A percentile compares a stretch with the other conserved stretches of the same genome.
Conservation (phyloP, 2,888 invertebrate species). For the Thelaira solivaga region DNA sequence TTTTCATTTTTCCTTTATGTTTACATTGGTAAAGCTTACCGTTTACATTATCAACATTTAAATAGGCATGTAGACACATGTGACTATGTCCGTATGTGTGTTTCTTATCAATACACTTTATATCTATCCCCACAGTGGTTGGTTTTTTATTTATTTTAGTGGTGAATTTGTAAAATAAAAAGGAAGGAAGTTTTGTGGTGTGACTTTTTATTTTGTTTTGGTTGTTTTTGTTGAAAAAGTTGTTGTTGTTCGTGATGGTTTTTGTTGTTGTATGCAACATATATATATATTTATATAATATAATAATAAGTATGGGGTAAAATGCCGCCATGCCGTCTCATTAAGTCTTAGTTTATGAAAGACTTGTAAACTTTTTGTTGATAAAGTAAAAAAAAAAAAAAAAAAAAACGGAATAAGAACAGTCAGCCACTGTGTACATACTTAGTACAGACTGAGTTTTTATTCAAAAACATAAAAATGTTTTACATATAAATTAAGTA, state of each 20-base stretch:
- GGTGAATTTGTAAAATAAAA: slow-evolving; percentile 29
- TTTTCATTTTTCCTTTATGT: neutral
- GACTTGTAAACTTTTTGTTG: slow-evolving; percentile 28
- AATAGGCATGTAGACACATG: neutral
- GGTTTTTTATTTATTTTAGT: neutral
- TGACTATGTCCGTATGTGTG: neutral
- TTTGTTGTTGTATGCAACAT: slow-evolving; percentile 27
- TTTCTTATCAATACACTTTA: neutral
- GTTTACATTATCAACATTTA: neutral
- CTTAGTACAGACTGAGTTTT: neutral
- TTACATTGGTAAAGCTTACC: neutral
- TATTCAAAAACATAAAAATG: neutral
- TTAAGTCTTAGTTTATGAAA: slow-evolving; percentile 26
- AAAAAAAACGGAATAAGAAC: neutral
- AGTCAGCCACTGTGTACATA: too few relatives aligned
- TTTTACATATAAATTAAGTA: neutral
- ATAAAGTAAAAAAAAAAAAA: neutral
- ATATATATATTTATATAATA: neutral
- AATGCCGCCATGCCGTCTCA: slow-evolving; percentile 58
- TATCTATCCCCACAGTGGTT: slow-evolving; percentile 18
- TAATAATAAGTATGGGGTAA: slow-evolving; percentile 29
- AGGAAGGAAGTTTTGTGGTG: slow-evolving; percentile 71
- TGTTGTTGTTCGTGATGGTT: slow-evolving; percentile 23
- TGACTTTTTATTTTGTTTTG: slow-evolving; percentile 41
- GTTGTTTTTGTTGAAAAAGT: slow-evolving; percentile 6